Base-by-base conservation (phyloP, 2,888 invertebrate species). In the Nephrotoma appendiculata region DNA sequence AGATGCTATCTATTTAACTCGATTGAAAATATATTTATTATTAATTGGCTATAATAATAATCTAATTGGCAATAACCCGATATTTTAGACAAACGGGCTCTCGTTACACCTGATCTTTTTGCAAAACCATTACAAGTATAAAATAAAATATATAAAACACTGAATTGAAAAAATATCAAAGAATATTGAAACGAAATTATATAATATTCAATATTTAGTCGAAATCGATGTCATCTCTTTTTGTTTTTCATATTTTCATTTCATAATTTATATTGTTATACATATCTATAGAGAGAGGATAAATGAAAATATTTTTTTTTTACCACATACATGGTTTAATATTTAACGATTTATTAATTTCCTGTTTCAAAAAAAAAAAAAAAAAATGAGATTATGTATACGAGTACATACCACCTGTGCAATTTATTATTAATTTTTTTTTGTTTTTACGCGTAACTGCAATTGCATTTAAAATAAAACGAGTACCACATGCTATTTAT, bases 21-120 rank as follows among this genome's bases (percentile, higher is more conserved):
- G 71, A 71, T 71, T 71, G 71, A 71, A 71, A 71, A 31, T 41
- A 84, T 43, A 52, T 86, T 87, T 86, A 86, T 57, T 86, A 83
- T 48, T 85, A 52, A 84, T 86, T 86, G 85, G 85, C 85, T 44
- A 44, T 19, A 85, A 44, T 44, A 84, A 42, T 84, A 44, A 19
- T 83, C 42, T 87, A 86, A 87, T 87, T 87, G 87, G 85, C 48
- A 44, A 85, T 44, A 44, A 85, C 85, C 85, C 41, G 45, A 45
- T 85, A 87, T 85, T 31, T 48, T 41, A 45, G 45, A 15, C 15
- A 87, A 88, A 87, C 88, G 88, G 88, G 88, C 89, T 89, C 89
- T 89, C 89, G 89, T 89, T 88, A 89, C 89, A 89, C 89, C 89
- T 88, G 89, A 89, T 89, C 89, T 89, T 89, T 89, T 89, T 89